phyloP scores from a whole-genome alignment of 2,888 invertebrate species.

The Hololepta plana region DNA sequence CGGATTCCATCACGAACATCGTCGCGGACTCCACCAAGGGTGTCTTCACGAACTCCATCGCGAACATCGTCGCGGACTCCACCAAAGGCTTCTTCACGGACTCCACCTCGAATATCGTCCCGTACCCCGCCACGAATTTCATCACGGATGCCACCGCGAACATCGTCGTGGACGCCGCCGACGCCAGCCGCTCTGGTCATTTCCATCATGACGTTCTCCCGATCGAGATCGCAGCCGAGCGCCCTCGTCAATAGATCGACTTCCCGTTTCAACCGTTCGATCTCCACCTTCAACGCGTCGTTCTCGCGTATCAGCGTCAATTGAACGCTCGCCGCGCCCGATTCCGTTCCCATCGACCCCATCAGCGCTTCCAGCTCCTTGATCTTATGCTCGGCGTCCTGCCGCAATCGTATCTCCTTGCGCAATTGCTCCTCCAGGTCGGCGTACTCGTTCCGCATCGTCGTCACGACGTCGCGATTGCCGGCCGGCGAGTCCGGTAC shows the following conservation, averaged over 20 bases:
- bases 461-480: not conserved
- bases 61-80: no score
- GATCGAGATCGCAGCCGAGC: no score
- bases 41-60: no score
- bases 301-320: conserved; percentile 8
- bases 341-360: conserved; percentile 4
- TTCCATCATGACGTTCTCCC: conserved; percentile 3
- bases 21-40: no score
- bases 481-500: not conserved
- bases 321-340: conserved; percentile 4
- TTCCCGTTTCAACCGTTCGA: conserved; percentile 5
- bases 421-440: conserved; percentile 15
- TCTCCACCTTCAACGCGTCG: conserved; percentile 7
- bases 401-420: conserved; percentile 7
- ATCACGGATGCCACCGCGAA: no score
- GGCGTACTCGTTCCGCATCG: conserved; percentile 7
- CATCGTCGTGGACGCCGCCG: no score
- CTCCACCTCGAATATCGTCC: no score
- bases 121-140: no score
- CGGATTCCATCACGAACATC: no score
- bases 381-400: conserved; percentile 2
- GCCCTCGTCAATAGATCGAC: no score
- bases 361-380: conserved; percentile 6
- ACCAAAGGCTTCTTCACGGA: no score
- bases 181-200: no score